Evolutionary conservation across 2,888 invertebrate species (phyloP).

Genomic region (Tortrix viridana): DNA sequence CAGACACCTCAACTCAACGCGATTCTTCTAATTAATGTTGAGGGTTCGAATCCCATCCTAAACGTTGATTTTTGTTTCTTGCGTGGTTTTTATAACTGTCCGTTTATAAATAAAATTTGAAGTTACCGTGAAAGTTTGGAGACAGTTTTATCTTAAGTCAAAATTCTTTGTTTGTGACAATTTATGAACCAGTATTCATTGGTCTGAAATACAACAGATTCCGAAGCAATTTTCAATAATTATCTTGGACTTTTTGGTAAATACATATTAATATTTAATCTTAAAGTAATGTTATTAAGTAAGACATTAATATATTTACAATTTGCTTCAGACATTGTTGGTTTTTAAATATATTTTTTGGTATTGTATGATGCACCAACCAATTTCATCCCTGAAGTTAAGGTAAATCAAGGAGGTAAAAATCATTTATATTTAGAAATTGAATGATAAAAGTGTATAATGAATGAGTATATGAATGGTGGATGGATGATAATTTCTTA

Average conservation of each 20-base stretch:
- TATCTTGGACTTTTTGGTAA: neutral
- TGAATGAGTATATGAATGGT: constrained; percentile 43
- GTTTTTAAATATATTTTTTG: constrained; percentile 4
- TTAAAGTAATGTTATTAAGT: neutral
- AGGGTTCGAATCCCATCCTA: neutral
- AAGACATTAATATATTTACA: neutral
- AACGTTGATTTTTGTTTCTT: neutral
- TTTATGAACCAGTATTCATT: neutral
- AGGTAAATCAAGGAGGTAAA: constrained; percentile 18
- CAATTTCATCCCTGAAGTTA: constrained; percentile 44
- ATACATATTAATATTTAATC: neutral
- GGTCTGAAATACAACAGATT: constrained; percentile 1
- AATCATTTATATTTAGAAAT: too few species aligned
- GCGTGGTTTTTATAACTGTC: too few species aligned
- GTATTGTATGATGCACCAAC: constrained; percentile 74
- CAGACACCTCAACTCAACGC: too few species aligned
- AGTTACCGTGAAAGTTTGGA: too few species aligned
- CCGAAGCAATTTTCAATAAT: neutral
- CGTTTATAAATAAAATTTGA: too few species aligned
- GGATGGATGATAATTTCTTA: constrained; percentile 27
- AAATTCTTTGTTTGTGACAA: too few species aligned
- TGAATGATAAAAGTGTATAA: constrained; percentile 35
- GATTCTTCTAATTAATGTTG: too few species aligned
- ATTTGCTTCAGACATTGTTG: constrained; percentile 8
- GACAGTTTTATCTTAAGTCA: too few species aligned